Evolutionary conservation across 2,113 vertebrate genomes (phyloP), one percentile per base, ranked within the genome.

Genomic region (Prochilodus magdalenae): DNA sequence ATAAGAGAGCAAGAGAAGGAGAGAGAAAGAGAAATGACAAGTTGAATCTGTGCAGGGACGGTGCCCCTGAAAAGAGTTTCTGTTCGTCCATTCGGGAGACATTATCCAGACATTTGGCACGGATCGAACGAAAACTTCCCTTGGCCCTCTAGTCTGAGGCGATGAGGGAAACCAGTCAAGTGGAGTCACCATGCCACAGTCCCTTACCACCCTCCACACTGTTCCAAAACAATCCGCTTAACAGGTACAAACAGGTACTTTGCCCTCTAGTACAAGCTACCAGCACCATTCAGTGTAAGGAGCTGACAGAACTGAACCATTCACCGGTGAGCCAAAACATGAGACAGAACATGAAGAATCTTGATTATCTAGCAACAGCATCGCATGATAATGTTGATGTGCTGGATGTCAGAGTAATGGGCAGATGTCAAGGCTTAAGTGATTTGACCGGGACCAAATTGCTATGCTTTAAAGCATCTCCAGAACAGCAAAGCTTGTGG

Each of bases 21-120:
- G 26, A 77, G 55, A 80, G 60, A 18, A 30, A 65, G 57, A 69
- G 69, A 57, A 51, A 57, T 75, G 75, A 65, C 75, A 84, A 83
- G 75, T 88, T 72, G 80, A 89, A 90, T 93, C 81, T 63, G 88
- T 89, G 87, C 81, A 71, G 84, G 47, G 85, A 84, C 79, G 90
- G 87, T 91, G 90, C 83, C 87, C 62, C 89, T 89, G 87, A 92
- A 85, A 89, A 88, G 86, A 86, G 73, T 24, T 84, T 90, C 77
- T 92, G 89, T 91, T 93, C 88, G 89, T 86, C 83, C 84, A 91
- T 85, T 81, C 66, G 33, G 36, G 51, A 92, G 90, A 93, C 88
- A 90, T 84, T 91, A 85, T 91, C 92, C 91, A 93, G 93, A 91
- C 91, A 59, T 91, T 88, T 90, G 89, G 87, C 88, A 81, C 77